Evolutionary conservation across 2,888 invertebrate genomes (phyloP).

Genomic region (Hypomecis atomaria): DNA sequence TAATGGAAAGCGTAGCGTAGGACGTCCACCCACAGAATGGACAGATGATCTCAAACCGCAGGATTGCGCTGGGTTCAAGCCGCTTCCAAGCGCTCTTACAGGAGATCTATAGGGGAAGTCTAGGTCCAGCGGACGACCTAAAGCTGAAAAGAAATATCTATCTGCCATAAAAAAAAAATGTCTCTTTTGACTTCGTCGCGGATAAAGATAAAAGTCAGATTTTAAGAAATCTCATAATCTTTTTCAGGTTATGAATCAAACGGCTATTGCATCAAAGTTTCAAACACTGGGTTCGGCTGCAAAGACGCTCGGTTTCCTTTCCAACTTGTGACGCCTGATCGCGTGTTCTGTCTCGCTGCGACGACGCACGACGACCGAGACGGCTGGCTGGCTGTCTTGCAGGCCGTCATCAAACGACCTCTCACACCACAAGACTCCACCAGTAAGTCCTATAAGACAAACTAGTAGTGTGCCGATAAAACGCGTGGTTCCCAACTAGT

Average conservation of each 20-base stretch:
- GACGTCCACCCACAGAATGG: too few species aligned
- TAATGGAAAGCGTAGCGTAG: too few species aligned
- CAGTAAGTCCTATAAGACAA: constrained; percentile 78
- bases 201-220: neutral
- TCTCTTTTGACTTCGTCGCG: neutral
- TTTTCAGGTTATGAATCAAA: constrained; percentile 88
- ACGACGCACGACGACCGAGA: constrained; percentile 90
- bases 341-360: constrained; percentile 91
- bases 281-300: constrained; percentile 82
- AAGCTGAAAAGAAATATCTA: too few species aligned
- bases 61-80: too few species aligned
- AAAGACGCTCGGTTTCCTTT: constrained; percentile 92
- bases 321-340: constrained; percentile 91
- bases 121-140: too few species aligned
- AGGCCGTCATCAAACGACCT: constrained; percentile 89
- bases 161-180: too few species aligned
- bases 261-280: constrained; percentile 89
- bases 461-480: too few species aligned
- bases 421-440: constrained; percentile 91
- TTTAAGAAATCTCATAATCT: neutral
- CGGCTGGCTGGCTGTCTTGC: constrained; percentile 91
- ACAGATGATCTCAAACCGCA: too few species aligned
- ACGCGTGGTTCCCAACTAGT: too few species aligned
- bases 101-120: too few species aligned
- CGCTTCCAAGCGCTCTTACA: too few species aligned